A percentile compares a stretch with the other conserved stretches of the same genome.
Evolutionary conservation across 1,140 invertebrate species (phyloP).

Genomic region (Scaptomyza pallida): DNA sequence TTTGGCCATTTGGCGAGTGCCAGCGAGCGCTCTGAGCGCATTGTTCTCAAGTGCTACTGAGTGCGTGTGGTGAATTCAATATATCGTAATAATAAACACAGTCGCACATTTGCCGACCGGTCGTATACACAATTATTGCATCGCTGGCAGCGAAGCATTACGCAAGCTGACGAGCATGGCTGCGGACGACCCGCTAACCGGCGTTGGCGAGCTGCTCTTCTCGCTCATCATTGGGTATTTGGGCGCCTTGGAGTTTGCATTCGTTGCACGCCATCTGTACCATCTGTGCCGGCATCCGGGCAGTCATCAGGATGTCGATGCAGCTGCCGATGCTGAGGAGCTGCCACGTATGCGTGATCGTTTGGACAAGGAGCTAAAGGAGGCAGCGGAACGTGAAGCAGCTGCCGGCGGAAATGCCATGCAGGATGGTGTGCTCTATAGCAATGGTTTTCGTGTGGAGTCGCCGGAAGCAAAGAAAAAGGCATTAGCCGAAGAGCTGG

Average conservation of each 20-base stretch:
- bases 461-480: conserved; percentile 47
- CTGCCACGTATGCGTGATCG: conserved; percentile 60
- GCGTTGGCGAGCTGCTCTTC: conserved; percentile 85
- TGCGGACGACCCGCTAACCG: conserved; percentile 63
- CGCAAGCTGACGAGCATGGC: conserved; percentile 60
- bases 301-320: conserved; percentile 10
- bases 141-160: conserved; percentile 50
- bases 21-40: conserved; percentile 7
- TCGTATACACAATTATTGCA: conserved; percentile 48
- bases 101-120: conserved; percentile 4
- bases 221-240: conserved; percentile 90
- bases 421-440: conserved; percentile 77
- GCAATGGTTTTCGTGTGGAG: conserved; percentile 74
- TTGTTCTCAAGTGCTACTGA: conserved; percentile 20
- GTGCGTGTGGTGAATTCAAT: conserved; percentile 72
- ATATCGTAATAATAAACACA: conserved; percentile 42
- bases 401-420: conserved; percentile 60
- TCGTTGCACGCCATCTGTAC: conserved; percentile 72
- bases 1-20: conserved; percentile 16
- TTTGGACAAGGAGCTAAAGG: conserved; percentile 50
- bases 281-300: conserved; percentile 65
- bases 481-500: conserved; percentile 64
- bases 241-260: conserved; percentile 88
- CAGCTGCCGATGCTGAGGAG: conserved; percentile 51
- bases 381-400: conserved; percentile 54